Evolutionary conservation across 2,888 invertebrate species (phyloP).

Genomic region (Apotomis betuletana): DNA sequence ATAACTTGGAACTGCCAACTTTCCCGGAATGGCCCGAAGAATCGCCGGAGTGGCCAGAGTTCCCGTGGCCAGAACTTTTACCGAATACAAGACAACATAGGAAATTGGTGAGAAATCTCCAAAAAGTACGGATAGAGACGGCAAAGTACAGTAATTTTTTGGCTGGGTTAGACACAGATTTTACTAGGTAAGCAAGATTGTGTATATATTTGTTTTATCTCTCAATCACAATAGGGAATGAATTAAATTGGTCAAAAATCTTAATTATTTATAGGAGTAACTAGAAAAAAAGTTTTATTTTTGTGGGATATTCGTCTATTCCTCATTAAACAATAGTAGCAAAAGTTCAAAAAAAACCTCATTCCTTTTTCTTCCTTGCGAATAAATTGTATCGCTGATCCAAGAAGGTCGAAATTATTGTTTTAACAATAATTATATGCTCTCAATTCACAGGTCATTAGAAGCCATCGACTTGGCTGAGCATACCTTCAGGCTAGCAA

Average conservation of each 20-base stretch:
- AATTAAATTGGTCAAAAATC: no score
- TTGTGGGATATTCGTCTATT: no score
- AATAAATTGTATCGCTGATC: no score
- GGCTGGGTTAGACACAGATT: conserved; percentile 1
- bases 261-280: no score
- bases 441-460: conserved; percentile 2
- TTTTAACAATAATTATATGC: no score
- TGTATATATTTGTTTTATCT: no score
- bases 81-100: conserved; percentile 20
- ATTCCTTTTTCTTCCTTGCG: no score
- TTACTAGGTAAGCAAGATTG: background rate
- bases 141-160: conserved; percentile 21
- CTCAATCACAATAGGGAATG: no score
- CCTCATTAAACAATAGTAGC: no score
- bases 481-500: conserved; percentile 51
- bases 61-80: conserved; percentile 42
- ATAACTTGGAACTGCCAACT: conserved; percentile 45
- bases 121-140: conserved; percentile 10
- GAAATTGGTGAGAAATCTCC: conserved; percentile 13
- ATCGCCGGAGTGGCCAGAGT: conserved; percentile 44
- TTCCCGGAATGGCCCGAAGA: conserved; percentile 44
- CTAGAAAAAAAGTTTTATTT: no score
- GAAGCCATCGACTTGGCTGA: conserved; percentile 23
- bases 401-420: no score
- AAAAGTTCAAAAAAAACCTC: no score